Evolutionary conservation across 92 coral and sea anemone species (phyloP).

Genomic region (Pocillopora meandrina): DNA sequence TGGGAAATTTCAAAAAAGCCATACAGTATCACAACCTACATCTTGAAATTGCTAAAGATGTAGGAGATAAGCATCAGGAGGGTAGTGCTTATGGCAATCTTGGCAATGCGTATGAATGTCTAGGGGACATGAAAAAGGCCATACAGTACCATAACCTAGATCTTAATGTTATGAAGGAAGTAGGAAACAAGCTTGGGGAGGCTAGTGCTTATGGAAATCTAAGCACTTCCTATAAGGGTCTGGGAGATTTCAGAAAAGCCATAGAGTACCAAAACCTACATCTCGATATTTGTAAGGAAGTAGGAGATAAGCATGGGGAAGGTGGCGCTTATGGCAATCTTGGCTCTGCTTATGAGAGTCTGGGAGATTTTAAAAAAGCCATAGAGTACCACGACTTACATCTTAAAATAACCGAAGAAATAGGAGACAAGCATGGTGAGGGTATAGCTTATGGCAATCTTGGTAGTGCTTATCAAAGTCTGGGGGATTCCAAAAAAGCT

Average conservation of each 20-base stretch:
- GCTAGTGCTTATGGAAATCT: background rate
- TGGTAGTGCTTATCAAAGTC: background rate
- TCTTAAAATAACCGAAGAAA: background rate
- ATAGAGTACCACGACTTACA: background rate
- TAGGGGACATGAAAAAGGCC: background rate
- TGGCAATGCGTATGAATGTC: slow-evolving; percentile 30
- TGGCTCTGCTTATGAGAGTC: background rate
- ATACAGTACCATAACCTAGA: background rate
- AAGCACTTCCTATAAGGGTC: background rate
- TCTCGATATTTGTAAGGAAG: background rate
- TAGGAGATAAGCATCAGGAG: slow-evolving; percentile 20
- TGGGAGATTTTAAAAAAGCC: slow-evolving; percentile 2
- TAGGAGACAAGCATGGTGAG: background rate
- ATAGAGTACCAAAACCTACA: background rate
- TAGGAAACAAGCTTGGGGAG: background rate
- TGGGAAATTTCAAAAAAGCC: background rate
- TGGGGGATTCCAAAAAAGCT: slow-evolving; percentile 5
- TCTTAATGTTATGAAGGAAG: background rate
- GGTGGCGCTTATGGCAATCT: slow-evolving; percentile 6
- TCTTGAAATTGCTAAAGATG: slow-evolving; percentile 25
- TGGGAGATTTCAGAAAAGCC: background rate
- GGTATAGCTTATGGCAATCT: background rate
- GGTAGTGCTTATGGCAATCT: slow-evolving; percentile 34
- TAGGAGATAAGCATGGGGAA: background rate
- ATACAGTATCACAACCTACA: background rate